Conservation (phyloP, 2,113 vertebrate genomes). For the Bos taurus region DNA sequence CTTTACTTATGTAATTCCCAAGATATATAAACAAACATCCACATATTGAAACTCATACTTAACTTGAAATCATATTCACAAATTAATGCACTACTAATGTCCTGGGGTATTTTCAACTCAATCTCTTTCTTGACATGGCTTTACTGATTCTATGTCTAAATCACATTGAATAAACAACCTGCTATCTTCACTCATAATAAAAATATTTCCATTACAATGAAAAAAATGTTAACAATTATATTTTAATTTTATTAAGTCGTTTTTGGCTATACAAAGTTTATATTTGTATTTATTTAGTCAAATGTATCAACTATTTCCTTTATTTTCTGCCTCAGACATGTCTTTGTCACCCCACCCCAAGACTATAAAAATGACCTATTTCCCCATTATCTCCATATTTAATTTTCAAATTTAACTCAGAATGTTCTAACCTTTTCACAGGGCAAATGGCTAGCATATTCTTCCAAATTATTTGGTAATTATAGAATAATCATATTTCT, state of each 20-base stretch:
- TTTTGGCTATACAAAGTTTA: not conserved
- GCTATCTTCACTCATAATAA: not conserved
- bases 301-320: not conserved
- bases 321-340: not conserved
- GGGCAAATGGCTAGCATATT: not conserved
- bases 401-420: not conserved
- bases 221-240: conserved; percentile 1
- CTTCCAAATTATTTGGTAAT: not conserved
- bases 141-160: not conserved
- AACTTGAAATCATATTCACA: not conserved
- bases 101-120: not conserved
- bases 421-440: not conserved
- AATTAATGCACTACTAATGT: not conserved
- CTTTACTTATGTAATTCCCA: not conserved
- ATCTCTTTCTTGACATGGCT: not conserved
- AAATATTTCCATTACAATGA: not conserved
- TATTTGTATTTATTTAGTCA: not conserved
- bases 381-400: not conserved
- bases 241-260: not conserved
- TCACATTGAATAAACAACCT: not conserved
- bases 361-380: not conserved
- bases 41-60: not conserved
- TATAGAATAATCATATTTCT: not conserved
- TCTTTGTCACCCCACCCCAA: not conserved
- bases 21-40: not conserved